Evolutionary conservation across 2,888 invertebrate species (phyloP), one percentile per base, ranked within the genome.

Genomic region (Euproctis similis): DNA sequence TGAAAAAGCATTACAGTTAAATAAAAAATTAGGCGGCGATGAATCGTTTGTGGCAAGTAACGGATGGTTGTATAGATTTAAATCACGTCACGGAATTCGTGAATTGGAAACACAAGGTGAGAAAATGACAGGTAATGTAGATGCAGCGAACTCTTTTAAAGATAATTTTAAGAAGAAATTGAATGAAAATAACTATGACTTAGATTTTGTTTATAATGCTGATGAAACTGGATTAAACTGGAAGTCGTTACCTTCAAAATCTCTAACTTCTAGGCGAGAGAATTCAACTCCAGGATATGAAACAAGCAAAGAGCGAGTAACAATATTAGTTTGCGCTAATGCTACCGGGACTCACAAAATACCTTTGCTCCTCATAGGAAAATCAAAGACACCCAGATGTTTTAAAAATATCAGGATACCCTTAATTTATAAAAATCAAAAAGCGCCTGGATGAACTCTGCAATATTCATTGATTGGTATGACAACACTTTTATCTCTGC

Each of bases 61-160:
- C 23, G 51, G 47, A 34, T 51, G 45, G 49, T 34, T 52, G 40
- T 13, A 31, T 21, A 38, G 40, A 42, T 53, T 49, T 39, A 46
- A 48, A 47, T 48, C 36, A 29, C 34, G 46, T 28, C 37, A 51
- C 46, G 44, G 46, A 36, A 48, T 53, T 9, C 18, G 18, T 6
- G 18, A 23, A 12, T 9, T 12, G 8, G 23, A 23, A 12, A 12
- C 17, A 8, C 12, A 12, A 12, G 18, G 28, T 16, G 28, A 22
- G 16, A 21, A 30, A 16, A 30, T 33, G 30, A 31, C 14, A 12
- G 8, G 14, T 17, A 4, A 17, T 17, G 4, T 17, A 17, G 17
- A 17, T 22, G 22, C 22, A 22, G 11, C 11, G 10, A 21, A 19
- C 20, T 22, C 7, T 5, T 22, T 22, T 11, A 22, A 11, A 22